Evolutionary conservation across 2,113 vertebrate genomes (phyloP).

Genomic region (Gambusia affinis): DNA sequence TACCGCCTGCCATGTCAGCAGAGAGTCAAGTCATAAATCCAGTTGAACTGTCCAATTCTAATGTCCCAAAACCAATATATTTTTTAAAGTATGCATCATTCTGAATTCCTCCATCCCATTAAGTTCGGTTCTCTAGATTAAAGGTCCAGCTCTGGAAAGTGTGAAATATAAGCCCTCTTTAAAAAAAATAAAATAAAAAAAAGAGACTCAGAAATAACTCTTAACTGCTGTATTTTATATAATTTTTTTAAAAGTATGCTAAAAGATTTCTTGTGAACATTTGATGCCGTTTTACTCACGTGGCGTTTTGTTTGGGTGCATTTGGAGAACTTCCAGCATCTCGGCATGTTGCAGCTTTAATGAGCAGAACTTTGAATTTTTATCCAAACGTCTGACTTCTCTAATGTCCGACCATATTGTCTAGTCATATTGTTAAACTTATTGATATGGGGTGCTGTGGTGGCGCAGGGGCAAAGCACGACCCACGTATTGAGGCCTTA

Average conservation of each 20-base stretch:
- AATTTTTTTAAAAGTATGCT: no score
- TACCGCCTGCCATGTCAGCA: conserved; percentile 1
- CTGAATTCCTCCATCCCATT: neutral
- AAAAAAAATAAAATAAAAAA: neutral
- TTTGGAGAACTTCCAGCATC: neutral
- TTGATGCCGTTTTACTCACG: neutral
- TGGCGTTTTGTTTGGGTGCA: neutral
- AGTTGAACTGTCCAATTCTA: neutral
- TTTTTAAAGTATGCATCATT: neutral
- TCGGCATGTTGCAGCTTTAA: neutral
- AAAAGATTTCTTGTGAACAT: neutral
- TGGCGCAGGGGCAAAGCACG: no score
- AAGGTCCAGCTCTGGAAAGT: neutral
- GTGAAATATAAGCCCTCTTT: neutral
- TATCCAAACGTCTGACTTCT: neutral
- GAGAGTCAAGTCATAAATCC: conserved; percentile 17
- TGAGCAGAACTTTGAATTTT: neutral
- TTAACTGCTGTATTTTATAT: neutral
- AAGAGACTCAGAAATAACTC: neutral
- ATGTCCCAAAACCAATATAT: neutral
- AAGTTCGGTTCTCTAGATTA: neutral
- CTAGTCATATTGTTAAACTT: no score
- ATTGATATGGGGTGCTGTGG: no score
- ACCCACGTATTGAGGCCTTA: no score
- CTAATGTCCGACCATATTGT: no score